Conservation (phyloP, 2,797 vertebrate genomes). For the Eospalax fontanierii region DNA sequence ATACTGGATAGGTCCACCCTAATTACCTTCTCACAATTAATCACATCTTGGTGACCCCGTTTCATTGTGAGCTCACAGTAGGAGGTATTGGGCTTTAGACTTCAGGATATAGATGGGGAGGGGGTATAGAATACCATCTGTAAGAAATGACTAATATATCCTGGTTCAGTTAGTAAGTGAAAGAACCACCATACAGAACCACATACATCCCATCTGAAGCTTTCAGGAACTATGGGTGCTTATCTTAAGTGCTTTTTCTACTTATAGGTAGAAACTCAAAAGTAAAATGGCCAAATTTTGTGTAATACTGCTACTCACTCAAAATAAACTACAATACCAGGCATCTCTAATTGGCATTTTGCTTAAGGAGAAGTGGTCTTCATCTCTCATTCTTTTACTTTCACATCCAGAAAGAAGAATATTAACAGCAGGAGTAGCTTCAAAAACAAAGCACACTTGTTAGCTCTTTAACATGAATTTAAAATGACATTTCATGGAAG, state of each 20-base stretch:
- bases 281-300: slow-evolving; percentile 44
- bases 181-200: background rate
- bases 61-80: background rate
- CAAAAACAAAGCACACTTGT: slow-evolving; percentile 20
- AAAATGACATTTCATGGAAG: slow-evolving; percentile 46
- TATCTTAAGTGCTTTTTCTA: slow-evolving; percentile 10
- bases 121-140: background rate
- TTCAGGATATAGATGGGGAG: background rate
- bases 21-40: background rate
- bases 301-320: background rate
- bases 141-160: background rate
- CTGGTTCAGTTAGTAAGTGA: background rate
- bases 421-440: slow-evolving; percentile 28
- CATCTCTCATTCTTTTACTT: slow-evolving; percentile 20
- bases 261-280: background rate
- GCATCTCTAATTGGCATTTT: slow-evolving; percentile 54
- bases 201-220: background rate
- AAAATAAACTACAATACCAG: slow-evolving; percentile 17
- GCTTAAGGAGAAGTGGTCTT: slow-evolving; percentile 2
- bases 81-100: background rate
- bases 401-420: background rate
- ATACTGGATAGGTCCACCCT: background rate
- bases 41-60: background rate
- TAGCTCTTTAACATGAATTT: slow-evolving; percentile 65
- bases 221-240: background rate